These are phyloP conservation scores for Acleris cristana DNA, from an alignment of 2,888 invertebrate genomes.

Conservation along the genomic window DNA sequence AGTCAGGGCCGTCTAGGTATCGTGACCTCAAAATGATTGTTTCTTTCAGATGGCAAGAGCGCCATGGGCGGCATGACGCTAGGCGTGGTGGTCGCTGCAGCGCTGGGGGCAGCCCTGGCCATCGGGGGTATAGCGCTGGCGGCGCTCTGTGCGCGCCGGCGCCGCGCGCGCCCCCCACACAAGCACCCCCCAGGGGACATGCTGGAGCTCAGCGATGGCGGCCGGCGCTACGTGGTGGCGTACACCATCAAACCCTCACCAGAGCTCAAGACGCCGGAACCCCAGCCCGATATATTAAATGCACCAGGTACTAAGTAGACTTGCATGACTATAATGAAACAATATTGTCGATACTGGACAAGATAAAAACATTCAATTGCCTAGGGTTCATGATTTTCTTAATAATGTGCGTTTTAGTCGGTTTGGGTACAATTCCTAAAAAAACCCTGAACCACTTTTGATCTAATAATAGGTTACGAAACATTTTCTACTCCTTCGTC, in stretches of 20 bases:
- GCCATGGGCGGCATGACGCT: conserved; percentile 88
- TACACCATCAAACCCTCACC: conserved; percentile 90
- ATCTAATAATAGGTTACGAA: too few species aligned
- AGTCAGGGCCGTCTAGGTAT: too few species aligned
- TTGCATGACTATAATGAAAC: background rate
- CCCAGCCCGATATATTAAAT: conserved; percentile 91
- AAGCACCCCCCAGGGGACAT: conserved; percentile 78
- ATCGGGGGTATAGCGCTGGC: conserved; percentile 65
- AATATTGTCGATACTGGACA: too few species aligned
- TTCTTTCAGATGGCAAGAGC: conserved; percentile 85
- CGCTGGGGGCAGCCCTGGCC: conserved; percentile 65
- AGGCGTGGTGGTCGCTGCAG: conserved; percentile 83
- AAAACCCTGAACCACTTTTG: too few species aligned
- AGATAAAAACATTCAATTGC: too few species aligned
- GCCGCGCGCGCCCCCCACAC: conserved; percentile 67
- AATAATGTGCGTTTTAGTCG: too few species aligned
- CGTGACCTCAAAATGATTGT: too few species aligned
- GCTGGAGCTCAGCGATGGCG: conserved; percentile 90
- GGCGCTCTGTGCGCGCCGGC: conserved; percentile 64
- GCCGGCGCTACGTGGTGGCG: conserved; percentile 92
- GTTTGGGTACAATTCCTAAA: too few species aligned
- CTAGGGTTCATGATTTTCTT: too few species aligned
- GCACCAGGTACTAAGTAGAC: conserved; percentile 83
- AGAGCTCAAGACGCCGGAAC: conserved; percentile 83
- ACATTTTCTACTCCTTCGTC: too few species aligned